phyloP scores from a whole-genome alignment of 2,797 vertebrate genomes.

The Nannoperca australis region DNA sequence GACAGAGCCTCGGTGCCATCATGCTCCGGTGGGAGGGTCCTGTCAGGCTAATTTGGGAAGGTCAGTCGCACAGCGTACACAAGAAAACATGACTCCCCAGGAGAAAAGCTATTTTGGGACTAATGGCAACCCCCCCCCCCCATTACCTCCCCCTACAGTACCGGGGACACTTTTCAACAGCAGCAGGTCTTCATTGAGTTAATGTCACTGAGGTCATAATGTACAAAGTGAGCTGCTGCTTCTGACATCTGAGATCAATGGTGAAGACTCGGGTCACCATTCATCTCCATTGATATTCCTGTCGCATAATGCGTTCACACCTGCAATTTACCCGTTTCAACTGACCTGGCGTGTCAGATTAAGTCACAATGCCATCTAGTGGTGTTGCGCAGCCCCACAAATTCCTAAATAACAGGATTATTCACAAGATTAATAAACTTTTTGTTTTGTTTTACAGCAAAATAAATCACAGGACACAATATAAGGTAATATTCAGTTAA shows the following conservation, averaged over 20 bases:
- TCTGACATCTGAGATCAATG: conserved; percentile 66
- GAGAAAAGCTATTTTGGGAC: conserved; percentile 73
- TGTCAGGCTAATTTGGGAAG: conserved; percentile 79
- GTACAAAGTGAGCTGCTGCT: conserved; percentile 45
- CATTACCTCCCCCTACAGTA: background rate
- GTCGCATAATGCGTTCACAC: conserved; percentile 27
- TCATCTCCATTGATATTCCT: conserved; percentile 44
- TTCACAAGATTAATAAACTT: background rate
- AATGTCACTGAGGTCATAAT: conserved; percentile 46
- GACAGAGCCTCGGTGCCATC: conserved; percentile 49
- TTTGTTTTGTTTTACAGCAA: conserved; percentile 68
- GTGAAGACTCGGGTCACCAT: conserved; percentile 41
- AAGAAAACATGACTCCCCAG: conserved; percentile 73
- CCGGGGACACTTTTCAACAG: conserved; percentile 39
- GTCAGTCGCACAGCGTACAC: conserved; percentile 61
- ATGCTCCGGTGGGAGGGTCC: conserved; percentile 59
- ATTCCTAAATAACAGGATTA: background rate
- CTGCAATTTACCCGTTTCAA: conserved; percentile 16
- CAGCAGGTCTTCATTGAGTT: conserved; percentile 42
- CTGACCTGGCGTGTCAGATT: background rate
- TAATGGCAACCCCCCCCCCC: conserved; percentile 2
- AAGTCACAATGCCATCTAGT: conserved; percentile 64
- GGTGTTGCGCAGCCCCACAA: conserved; percentile 14
- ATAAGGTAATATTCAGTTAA: conserved; percentile 63
- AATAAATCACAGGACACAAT: conserved; percentile 19